These are phyloP conservation scores for Phthorimaea operculella DNA, from an alignment of 1,140 invertebrate genomes.

Conservation along the genomic window DNA sequence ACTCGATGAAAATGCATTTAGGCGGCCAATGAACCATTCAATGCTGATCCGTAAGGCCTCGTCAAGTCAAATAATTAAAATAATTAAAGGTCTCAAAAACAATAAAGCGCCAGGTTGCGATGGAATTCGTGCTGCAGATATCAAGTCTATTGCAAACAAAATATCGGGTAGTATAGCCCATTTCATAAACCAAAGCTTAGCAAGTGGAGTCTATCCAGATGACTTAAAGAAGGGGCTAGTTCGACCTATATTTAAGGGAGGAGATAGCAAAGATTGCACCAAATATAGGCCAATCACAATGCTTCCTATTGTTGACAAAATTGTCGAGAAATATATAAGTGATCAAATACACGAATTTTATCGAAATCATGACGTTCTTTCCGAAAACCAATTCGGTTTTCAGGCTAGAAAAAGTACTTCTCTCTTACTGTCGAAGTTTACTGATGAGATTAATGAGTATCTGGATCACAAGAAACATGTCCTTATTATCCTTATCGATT, in stretches of 20 bases:
- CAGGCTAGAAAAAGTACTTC: not conserved
- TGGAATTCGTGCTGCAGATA: not conserved
- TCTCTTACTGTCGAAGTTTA: not conserved
- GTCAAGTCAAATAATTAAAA: constrained; percentile 6
- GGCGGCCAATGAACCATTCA: not conserved
- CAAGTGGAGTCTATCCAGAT: not conserved
- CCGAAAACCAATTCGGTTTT: not conserved
- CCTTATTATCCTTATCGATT: not conserved
- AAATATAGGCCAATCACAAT: constrained; percentile 2
- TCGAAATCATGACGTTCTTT: not conserved
- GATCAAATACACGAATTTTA: constrained; percentile 1
- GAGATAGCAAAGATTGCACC: not conserved
- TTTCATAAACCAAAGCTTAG: not conserved
- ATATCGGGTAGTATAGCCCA: constrained; percentile 5
- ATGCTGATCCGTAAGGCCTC: not conserved
- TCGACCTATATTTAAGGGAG: not conserved
- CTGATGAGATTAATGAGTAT: not conserved
- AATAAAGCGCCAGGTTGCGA: constrained; percentile 6
- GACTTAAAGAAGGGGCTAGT: not conserved
- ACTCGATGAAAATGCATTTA: not conserved
- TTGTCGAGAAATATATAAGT: not conserved
- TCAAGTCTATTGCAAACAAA: not conserved
- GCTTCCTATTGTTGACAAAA: constrained; percentile 3
- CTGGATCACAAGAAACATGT: not conserved
- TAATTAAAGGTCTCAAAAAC: constrained; percentile 6